Evolutionary conservation across 2,888 invertebrate genomes (phyloP), one percentile per base, ranked within the genome.

Genomic region (Macaria liturata): DNA sequence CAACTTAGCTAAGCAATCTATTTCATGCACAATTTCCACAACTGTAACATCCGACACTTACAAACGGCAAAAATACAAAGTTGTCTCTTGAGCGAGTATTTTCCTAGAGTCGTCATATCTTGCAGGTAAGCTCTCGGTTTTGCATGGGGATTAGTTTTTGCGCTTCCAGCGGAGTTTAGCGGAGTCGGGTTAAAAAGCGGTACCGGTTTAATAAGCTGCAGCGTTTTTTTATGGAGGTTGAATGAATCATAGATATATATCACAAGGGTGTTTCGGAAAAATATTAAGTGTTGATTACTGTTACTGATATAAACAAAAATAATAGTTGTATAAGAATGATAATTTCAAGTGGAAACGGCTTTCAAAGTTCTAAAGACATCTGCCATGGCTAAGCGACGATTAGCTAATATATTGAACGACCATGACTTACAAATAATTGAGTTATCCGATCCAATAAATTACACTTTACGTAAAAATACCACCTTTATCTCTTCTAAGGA

Each of bases 141-240:
- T 65, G 65, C 66, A 64, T 54, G 48, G 44, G 71, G 72, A 75
- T 76, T 75, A 76, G 75, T 79, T 82, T 81, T 80, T 77, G 75
- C 70, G 58, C 56, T 68, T 80, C 77, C 79, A 84, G 68, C 69
- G 64, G 82, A 84, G 77, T 78, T 78, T 79, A 84, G 68, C 69
- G 64, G 82, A 83, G 77, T 78, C 64, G 76, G 70, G 71, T 71
- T 80, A 78, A 78, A 75, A 72, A 60, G 40, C 59, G 67, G 68
- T 66, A 64, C 55, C 61, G 65, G 66, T 70, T 72, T 73, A 72
- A 76, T 74, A 75, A 72, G 73, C 74, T 69, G 61, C 34, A 32
- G 43, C 52, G 56, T 47, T 62, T 55, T n/a, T 54, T 50, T 53
- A 49, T 57, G 20, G 30, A 46, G 34, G 31, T 46, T 49, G 46